phyloP scores from a whole-genome alignment of 2,888 invertebrate species.

The Melieria omissa region DNA sequence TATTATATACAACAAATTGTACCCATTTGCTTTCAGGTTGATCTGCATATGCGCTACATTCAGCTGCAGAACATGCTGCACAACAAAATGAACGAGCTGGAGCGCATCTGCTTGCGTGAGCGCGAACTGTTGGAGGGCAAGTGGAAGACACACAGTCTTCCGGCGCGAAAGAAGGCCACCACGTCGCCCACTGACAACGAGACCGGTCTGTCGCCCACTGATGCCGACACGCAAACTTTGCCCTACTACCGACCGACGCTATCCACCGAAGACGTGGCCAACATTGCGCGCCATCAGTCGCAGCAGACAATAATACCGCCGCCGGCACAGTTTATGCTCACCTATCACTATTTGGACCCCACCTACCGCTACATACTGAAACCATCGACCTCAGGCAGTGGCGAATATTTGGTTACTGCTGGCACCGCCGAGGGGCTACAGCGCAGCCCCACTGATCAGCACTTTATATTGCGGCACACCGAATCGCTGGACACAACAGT shows the following conservation, averaged over 20 bases:
- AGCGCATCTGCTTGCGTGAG: conserved; percentile 83
- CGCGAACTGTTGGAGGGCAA: conserved; percentile 85
- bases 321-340: conserved; percentile 69
- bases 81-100: conserved; percentile 85
- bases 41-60: conserved; percentile 92
- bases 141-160: conserved; percentile 90
- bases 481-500: conserved; percentile 64
- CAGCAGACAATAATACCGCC: conserved; percentile 66
- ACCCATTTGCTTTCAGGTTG: conserved; percentile 67
- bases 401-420: conserved; percentile 79
- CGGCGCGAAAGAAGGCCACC: conserved; percentile 83
- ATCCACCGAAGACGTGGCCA: conserved; percentile 82
- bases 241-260: conserved; percentile 81
- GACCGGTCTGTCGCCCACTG: conserved; percentile 69
- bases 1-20: background rate
- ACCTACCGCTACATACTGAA: conserved; percentile 78
- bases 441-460: conserved; percentile 74
- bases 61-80: conserved; percentile 87
- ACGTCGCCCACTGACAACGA: conserved; percentile 70
- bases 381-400: conserved; percentile 74
- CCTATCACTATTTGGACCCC: conserved; percentile 79
- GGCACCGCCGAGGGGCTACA: conserved; percentile 66
- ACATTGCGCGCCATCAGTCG: conserved; percentile 61
- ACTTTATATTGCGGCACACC: conserved; percentile 75
- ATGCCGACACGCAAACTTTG: conserved; percentile 64